Base-by-base conservation (phyloP, 2,113 vertebrate species). In the Excalfactoria chinensis region DNA sequence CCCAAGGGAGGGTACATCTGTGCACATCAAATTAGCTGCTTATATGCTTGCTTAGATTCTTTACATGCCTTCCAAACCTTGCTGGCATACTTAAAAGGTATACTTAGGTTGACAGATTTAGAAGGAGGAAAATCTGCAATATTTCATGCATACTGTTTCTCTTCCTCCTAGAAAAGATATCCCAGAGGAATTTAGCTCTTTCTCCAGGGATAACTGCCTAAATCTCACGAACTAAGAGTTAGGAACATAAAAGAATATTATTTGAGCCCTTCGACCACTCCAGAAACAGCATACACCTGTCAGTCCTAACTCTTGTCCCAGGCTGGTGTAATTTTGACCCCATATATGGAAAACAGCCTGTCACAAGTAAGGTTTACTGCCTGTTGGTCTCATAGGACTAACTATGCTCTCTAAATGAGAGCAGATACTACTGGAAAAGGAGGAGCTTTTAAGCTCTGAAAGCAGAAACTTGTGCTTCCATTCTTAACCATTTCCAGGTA, bases 1-100 rank as follows among this genome's bases (percentile, higher is more conserved):
- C 74, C 41, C 86, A 63, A 88, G 89, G 40, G 88, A 88, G 94
- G 89, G 46, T 72, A 60, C 64, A 84, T 95, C 84, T 82, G 64
- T 87, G 86, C 43, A 72, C 43, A 86, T 79, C 37, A 97, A 94
- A 96, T 95, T 97, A 96, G 92, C 84, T 94, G 68, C 67, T 94
- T 95, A 92, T 95, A 89, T 94, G 92, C 92, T 95, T 3, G 0
- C 89, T 96, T 94, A 94, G 48, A 89, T 90, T 95, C 84, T 82
- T 96, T 94, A 84, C 71, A 67, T 87, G 93, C 37, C 68, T 96
- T 95, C 80, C 66, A 95, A 85, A 69, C 74, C 73, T 78, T 51
- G 59, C 64, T 91, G 71, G 56, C 58, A 76, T 86, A 64, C 30
- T 93, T 91, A 86, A 89, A 95, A 95, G 69, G 44, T 92, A 85